Percentiles rank a stretch among this genome's conserved stretches.
Evolutionary conservation across 2,113 vertebrate species (phyloP).

Genomic region (Anoplopoma fimbria): DNA sequence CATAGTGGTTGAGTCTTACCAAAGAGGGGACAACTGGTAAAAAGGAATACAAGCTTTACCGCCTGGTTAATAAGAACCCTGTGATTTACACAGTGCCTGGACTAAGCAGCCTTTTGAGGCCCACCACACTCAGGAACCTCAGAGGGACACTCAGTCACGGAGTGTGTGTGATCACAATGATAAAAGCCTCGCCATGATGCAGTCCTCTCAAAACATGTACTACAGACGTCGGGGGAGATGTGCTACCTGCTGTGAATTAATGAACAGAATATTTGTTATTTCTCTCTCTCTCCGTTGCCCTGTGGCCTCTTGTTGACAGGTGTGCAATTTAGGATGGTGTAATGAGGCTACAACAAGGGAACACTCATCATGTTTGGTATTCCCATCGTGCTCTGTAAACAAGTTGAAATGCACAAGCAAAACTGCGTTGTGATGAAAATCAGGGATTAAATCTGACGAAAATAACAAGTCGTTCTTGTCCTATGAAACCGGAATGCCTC

Average conservation of each 20-base stretch:
- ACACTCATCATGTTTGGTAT: constrained; percentile 21
- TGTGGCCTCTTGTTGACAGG: constrained; percentile 55
- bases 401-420: constrained; percentile 14
- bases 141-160: constrained; percentile 57
- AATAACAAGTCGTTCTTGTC: constrained; percentile 2
- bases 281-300: constrained; percentile 26
- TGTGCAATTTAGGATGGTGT: constrained; percentile 47
- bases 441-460: constrained; percentile 15
- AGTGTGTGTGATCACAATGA: constrained; percentile 53
- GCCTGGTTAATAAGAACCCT: constrained; percentile 54
- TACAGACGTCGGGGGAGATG: not conserved
- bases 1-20: constrained; percentile 45
- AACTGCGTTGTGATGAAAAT: constrained; percentile 15
- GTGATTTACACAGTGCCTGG: constrained; percentile 60
- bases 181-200: constrained; percentile 41
- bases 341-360: constrained; percentile 51
- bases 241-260: constrained; percentile 38
- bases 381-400: constrained; percentile 34
- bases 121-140: constrained; percentile 38
- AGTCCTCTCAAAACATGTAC: constrained; percentile 8
- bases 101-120: constrained; percentile 33
- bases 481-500: not conserved
- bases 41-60: constrained; percentile 44
- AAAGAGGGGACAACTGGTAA: not conserved
- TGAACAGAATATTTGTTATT: constrained; percentile 55